Base-by-base conservation (phyloP, 2,113 vertebrate species). In the Psilopsiagon aurifrons region DNA sequence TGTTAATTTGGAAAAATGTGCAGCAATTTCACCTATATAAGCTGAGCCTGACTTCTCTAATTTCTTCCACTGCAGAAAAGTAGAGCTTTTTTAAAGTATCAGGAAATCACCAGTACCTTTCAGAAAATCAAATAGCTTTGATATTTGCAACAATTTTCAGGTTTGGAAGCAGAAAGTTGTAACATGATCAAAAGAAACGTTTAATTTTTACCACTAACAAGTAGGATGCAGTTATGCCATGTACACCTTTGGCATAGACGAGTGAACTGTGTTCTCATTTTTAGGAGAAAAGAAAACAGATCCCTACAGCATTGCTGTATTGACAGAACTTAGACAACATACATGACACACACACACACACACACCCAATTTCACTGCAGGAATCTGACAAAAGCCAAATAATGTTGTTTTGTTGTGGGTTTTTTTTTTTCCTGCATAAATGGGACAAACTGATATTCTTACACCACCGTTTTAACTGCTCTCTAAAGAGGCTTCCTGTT, bases 321-420 rank as follows among this genome's bases (percentile, higher is more conserved):
- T 52, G n/a, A 39, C 51, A 25, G 11, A 80, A 57, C 19, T 29
- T 39, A 14, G 57, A 22, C 63, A 71, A n/a, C 43, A 43, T 11
- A 27, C 0, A 0, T 55, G 43, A 29, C 28, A 31, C 14, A 13
- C 55, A 49, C 35, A 17, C 27, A 14, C 29, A 1, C 15, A 37
- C 35, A 37, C 35, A 37, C 35, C 7, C 18, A 51, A 75, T 88
- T 75, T 37, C 62, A 70, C 46, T 49, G 31, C 18, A 29, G 23
- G 6, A 33, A 7, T 39, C 59, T 66, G 64, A 37, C 47, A 24
- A 82, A 91, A 93, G 25, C 13, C 39, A 86, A 41, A 51, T 20
- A n/a, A 25, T 6, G 39, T 11, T 39, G 39, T 39, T 39, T 39
- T 39, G 39, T 39, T 39, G 39, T 39, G 39, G 9, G 22, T 18